Evolutionary conservation across 2,113 vertebrate species (phyloP), one percentile per base, ranked within the genome.

Genomic region (chimpanzee (Pan troglodytes)): DNA sequence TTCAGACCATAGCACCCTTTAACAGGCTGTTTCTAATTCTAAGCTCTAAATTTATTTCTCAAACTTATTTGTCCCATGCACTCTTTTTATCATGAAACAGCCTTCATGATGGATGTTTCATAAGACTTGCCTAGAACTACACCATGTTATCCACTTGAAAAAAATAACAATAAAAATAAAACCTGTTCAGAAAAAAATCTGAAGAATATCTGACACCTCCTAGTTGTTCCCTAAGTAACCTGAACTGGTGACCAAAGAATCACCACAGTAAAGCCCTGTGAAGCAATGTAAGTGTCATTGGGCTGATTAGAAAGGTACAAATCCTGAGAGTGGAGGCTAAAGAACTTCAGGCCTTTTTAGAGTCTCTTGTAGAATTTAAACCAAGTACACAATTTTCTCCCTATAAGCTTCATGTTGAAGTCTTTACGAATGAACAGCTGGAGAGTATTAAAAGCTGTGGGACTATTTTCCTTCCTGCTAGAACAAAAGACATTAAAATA

Each of bases 401-500:
- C 92, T 67, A 6, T 18, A 76, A 96, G 43, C 20, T 25, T 93
- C 78, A 80, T 2, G 25, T 40, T 61, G 20, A 90, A 32, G 30
- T 87, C 57, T 94, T 96, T 92, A 85, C 61, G 83, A 84, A 32
- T 9, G 52, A 96, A 94, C 95, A 97, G 92, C 90, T 97, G 96
- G 95, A 96, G 67, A 94, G 50, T 32, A 91, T 97, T 97, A 97
- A 94, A 93, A 79, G 35, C 68, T 82, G 64, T 30, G 48, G 61
- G 94, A 96, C 79, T 86, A 80, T 76, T 91, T 96, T 84, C 85
- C 95, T 93, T 91, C 93, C 81, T 76, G 43, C 68, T 61, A 88
- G 85, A 96, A 89, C 90, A 96, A 93, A 97, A 52, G 78, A 81
- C 57, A 68, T 91, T 92, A 87, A 97, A 97, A 94, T 86, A 92